A percentile compares a stretch with the other conserved stretches of the same genome.
These are phyloP conservation scores for Lerista edwardsae DNA, from an alignment of 2,797 vertebrate species.

Conservation along the genomic window DNA sequence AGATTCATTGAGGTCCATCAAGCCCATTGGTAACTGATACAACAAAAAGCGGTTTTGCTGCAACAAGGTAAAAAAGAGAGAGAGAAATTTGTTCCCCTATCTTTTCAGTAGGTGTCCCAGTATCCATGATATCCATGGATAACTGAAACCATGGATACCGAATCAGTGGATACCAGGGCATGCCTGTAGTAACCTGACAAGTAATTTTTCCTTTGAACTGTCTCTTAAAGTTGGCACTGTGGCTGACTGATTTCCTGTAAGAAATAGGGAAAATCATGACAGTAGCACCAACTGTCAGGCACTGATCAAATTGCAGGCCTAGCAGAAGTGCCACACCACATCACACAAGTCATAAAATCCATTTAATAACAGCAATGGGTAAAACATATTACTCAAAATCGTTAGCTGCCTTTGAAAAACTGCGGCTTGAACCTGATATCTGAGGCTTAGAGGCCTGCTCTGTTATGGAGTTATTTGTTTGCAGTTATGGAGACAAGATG, in stretches of 20 bases:
- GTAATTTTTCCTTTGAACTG: neutral
- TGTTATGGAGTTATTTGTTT: conserved; percentile 60
- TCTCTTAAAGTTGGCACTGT: neutral
- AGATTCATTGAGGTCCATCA: neutral
- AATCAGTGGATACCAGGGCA: too few relatives aligned
- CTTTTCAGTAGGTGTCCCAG: too few relatives aligned
- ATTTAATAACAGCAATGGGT: conserved; percentile 16
- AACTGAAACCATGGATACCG: too few relatives aligned
- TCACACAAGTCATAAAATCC: conserved; percentile 36
- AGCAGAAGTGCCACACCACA: conserved; percentile 29
- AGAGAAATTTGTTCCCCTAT: too few relatives aligned
- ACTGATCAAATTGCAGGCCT: conserved; percentile 10
- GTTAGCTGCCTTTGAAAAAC: conserved; percentile 22
- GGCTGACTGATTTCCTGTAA: conserved; percentile 11
- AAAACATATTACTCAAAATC: conserved; percentile 28
- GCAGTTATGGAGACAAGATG: conserved; percentile 59
- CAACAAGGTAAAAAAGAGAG: too few relatives aligned
- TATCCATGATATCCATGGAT: too few relatives aligned
- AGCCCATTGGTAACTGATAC: neutral
- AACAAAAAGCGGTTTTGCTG: neutral
- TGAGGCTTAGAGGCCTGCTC: conserved; percentile 35
- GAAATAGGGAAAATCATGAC: neutral
- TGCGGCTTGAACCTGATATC: conserved; percentile 32
- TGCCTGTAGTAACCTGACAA: too few relatives aligned
- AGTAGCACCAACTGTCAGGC: neutral